phyloP scores from a whole-genome alignment of 2,888 invertebrate genomes.

The Archips xylosteana region DNA sequence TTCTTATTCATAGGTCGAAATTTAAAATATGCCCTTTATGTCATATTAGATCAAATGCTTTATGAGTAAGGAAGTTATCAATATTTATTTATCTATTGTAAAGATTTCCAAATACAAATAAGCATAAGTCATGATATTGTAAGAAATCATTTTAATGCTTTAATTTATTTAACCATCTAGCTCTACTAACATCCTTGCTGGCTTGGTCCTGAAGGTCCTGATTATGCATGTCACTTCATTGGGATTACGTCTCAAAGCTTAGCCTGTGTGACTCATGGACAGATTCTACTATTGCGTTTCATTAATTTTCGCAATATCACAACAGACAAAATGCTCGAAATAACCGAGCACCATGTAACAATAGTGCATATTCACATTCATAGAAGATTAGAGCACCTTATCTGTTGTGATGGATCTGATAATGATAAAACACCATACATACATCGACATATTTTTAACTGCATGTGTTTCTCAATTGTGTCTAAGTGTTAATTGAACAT shows the following conservation, averaged over 20 bases:
- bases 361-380: neutral
- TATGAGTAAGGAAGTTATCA: neutral
- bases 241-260: constrained; percentile 5
- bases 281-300: constrained; percentile 6
- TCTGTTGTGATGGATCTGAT: neutral
- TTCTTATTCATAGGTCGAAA: neutral
- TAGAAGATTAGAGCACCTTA: neutral
- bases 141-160: constrained; percentile 30
- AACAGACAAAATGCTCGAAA: neutral
- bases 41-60: neutral
- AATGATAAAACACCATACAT: neutral
- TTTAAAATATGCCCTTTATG: neutral
- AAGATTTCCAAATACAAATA: neutral
- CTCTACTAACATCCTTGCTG: constrained; percentile 25
- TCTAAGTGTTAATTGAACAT: too few species aligned
- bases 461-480: neutral
- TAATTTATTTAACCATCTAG: constrained; percentile 20
- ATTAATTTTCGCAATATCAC: neutral
- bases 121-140: constrained; percentile 10
- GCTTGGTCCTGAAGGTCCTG: constrained; percentile 10
- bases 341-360: neutral
- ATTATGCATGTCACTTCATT: constrained; percentile 19
- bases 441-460: neutral
- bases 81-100: neutral
- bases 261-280: constrained; percentile 16